These are phyloP conservation scores for Hydrolagus affinis DNA, from an alignment of 2,113 vertebrate genomes.

Conservation along the genomic window DNA sequence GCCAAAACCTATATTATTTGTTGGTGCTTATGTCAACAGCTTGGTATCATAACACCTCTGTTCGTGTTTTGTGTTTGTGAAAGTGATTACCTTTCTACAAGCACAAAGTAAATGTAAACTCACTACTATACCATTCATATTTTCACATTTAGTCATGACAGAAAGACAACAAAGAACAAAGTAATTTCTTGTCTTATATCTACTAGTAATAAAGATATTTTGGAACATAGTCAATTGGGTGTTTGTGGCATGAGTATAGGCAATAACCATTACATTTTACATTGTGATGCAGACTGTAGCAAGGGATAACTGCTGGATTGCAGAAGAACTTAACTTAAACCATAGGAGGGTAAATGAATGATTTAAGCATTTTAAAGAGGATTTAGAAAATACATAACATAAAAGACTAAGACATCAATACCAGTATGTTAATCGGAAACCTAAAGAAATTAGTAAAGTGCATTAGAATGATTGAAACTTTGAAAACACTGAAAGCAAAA, in stretches of 20 bases:
- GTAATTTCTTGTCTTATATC: neutral
- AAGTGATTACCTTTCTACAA: neutral
- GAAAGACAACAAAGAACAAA: neutral
- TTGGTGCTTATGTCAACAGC: neutral
- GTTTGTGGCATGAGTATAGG: neutral
- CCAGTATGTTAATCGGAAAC: too few species aligned
- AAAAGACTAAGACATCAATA: too few species aligned
- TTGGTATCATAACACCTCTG: neutral
- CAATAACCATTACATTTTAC: neutral
- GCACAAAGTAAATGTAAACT: neutral
- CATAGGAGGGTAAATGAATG: too few species aligned
- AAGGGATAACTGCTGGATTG: neutral
- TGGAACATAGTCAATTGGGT: neutral
- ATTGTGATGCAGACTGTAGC: neutral
- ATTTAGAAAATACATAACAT: too few species aligned
- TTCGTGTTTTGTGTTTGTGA: neutral
- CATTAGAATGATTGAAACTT: too few species aligned
- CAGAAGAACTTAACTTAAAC: too few species aligned
- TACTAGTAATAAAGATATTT: neutral
- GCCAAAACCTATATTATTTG: neutral
- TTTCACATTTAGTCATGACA: neutral
- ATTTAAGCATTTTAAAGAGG: too few species aligned
- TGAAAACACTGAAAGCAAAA: too few species aligned
- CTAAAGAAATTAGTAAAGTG: too few species aligned
- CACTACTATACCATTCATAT: neutral